A percentile compares a stretch with the other conserved stretches of the same genome.
Conservation (phyloP, 2,888 invertebrate species). For the Nysson spinosus region DNA sequence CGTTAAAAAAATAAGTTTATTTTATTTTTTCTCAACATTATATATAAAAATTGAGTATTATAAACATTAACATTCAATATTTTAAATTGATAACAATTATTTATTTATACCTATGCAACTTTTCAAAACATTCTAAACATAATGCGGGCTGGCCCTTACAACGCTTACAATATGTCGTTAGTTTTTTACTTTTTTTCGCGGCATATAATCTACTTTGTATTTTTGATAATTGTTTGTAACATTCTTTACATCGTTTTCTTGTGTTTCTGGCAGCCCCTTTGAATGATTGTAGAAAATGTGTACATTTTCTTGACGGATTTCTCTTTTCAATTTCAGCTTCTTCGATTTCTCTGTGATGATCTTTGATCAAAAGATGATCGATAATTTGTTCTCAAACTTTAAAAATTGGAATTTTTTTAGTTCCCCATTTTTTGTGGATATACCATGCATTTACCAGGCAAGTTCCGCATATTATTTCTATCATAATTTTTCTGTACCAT, state of each 20-base stretch:
- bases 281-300: slow-evolving; percentile 7
- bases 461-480: slow-evolving; percentile 12
- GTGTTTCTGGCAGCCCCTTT: slow-evolving; percentile 3
- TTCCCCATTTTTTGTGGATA: slow-evolving; percentile 8
- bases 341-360: slow-evolving; percentile 10
- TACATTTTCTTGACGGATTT: slow-evolving; percentile 5
- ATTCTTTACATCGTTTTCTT: slow-evolving; percentile 7
- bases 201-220: slow-evolving; percentile 7
- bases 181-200: slow-evolving; percentile 8
- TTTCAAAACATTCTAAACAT: slow-evolving; percentile 1
- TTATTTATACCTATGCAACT: slow-evolving; percentile 15
- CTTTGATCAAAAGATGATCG: slow-evolving; percentile 10
- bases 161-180: too few species aligned
- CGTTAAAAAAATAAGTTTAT: slow-evolving; percentile 25
- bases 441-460: slow-evolving; percentile 7
- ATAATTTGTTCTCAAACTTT: slow-evolving; percentile 6
- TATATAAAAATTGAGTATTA: slow-evolving; percentile 20
- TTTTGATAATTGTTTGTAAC: slow-evolving; percentile 12
- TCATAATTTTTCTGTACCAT: slow-evolving; percentile 8
- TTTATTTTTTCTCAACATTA: slow-evolving; percentile 24
- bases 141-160: too few species aligned
- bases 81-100: slow-evolving; percentile 20
- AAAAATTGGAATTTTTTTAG: slow-evolving; percentile 5
- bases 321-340: slow-evolving; percentile 6
- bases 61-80: slow-evolving; percentile 18